Base-by-base conservation (phyloP, 2,888 invertebrate genomes). In the Drosophila buzzatii region DNA sequence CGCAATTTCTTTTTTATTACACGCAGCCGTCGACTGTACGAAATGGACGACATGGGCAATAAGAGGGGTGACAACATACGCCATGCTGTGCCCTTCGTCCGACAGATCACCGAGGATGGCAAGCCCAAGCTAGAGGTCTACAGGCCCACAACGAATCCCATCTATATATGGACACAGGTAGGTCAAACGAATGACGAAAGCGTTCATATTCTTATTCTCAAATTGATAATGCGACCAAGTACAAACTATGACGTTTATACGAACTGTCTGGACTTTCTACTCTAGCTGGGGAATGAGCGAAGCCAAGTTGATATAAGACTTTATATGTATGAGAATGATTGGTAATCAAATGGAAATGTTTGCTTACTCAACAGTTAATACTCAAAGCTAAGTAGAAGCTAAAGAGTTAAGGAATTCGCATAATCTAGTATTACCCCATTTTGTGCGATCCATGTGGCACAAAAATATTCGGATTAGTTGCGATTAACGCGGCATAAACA, bases 11-110 rank as follows among this genome's bases (percentile, higher is more conserved):
- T 42, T 45, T 18, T 47, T 47, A 31, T 16, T 44, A n/a, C 20
- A 27, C 10, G 3, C 76, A 93, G 93, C 66, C 91, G 92, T 53
- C 91, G 93, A 56, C 81, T 92, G 58, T 93, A 94, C 94, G 95
- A 95, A 92, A 95, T 95, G 95, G 95, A 95, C 91, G 95, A 95
- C 60, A 95, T 95, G 91, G 92, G 93, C 55, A 90, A 90, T 77
- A 94, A 94, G 37, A 95, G 95, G 79, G 94, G 94, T 61, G 95
- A 95, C 84, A 95, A 95, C 89, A 90, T 95, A 66, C 93, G 95
- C 27, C 94, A 94, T 86, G 94, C 94, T n/a, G 93, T 95, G 76
- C 95, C 95, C 37, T 95, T 94, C 82, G 95, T 95, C 0, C 93
- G 95, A 82, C 95, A 95, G 91, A 92, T 95, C 67, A 95, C 95